Conservation (phyloP, 2,888 invertebrate species). For the Ceriagrion tenellum region DNA sequence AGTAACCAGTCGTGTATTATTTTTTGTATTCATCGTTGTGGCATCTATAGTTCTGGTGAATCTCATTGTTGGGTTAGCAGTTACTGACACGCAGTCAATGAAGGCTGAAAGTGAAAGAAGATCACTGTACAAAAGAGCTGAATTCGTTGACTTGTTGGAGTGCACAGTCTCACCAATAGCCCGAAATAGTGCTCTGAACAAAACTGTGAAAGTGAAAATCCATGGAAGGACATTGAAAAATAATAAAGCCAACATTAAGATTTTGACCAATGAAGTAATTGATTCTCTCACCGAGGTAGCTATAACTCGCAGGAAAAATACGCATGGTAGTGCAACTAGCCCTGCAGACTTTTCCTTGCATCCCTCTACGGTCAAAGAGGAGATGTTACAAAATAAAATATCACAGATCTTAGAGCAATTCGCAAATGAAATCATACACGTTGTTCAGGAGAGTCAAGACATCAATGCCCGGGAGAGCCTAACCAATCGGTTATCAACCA, state of each 20-base stretch:
- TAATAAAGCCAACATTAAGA: background rate
- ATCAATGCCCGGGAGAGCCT: background rate
- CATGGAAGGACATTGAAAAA: background rate
- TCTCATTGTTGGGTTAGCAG: conserved; percentile 32
- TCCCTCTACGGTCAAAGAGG: background rate
- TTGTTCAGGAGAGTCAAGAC: background rate
- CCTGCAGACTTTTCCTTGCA: background rate
- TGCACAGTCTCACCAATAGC: background rate
- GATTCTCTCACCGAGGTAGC: conserved; percentile 20
- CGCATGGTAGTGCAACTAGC: background rate
- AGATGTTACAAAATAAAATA: background rate
- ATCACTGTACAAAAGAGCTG: conserved; percentile 49
- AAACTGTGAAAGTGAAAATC: background rate
- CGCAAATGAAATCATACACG: background rate
- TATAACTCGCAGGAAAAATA: background rate
- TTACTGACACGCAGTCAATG: conserved; percentile 6
- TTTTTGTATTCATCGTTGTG: conserved; percentile 20
- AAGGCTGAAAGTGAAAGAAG: conserved; percentile 15
- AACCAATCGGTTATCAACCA: too few relatives aligned
- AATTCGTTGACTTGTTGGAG: conserved; percentile 43
- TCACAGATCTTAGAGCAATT: background rate
- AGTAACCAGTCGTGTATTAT: conserved; percentile 38
- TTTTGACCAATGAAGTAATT: background rate
- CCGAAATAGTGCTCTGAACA: background rate
- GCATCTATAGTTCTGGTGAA: conserved; percentile 36